Percentiles rank a stretch among this genome's conserved stretches.
Conservation (phyloP, 2,797 vertebrate genomes). For the Leptodactylus fallax region DNA sequence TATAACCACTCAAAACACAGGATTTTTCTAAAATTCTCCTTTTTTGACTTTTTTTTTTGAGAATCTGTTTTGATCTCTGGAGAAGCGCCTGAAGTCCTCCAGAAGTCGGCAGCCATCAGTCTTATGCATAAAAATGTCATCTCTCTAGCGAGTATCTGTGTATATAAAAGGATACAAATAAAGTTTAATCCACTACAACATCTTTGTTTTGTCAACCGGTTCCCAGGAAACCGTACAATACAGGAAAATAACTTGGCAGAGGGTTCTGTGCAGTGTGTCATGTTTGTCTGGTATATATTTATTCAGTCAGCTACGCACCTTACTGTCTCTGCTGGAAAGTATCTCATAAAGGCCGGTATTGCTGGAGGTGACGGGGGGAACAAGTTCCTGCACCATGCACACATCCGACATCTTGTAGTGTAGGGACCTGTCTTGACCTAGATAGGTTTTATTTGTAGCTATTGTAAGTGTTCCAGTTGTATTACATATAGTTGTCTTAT, state of each 20-base stretch:
- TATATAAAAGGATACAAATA: neutral
- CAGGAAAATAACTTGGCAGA: conserved; percentile 26
- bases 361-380: neutral
- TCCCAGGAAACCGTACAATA: conserved; percentile 32
- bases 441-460: neutral
- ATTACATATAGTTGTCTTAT: neutral
- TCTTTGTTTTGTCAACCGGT: too few relatives aligned
- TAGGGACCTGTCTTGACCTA: neutral
- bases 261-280: neutral
- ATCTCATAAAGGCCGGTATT: neutral
- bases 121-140: too few relatives aligned
- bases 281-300: conserved; percentile 39
- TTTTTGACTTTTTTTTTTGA: too few relatives aligned
- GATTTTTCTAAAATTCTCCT: too few relatives aligned
- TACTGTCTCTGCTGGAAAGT: neutral
- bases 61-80: too few relatives aligned
- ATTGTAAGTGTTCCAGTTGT: neutral
- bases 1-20: too few relatives aligned
- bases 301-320: conserved; percentile 22
- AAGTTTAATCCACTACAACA: neutral
- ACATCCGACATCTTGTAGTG: too few relatives aligned
- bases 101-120: too few relatives aligned
- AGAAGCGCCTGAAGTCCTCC: too few relatives aligned
- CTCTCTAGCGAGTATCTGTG: too few relatives aligned
- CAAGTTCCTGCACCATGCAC: neutral